Evolutionary conservation across 2,113 vertebrate genomes (phyloP).

Genomic region (Pseudorhombus dupliciocellatus): DNA sequence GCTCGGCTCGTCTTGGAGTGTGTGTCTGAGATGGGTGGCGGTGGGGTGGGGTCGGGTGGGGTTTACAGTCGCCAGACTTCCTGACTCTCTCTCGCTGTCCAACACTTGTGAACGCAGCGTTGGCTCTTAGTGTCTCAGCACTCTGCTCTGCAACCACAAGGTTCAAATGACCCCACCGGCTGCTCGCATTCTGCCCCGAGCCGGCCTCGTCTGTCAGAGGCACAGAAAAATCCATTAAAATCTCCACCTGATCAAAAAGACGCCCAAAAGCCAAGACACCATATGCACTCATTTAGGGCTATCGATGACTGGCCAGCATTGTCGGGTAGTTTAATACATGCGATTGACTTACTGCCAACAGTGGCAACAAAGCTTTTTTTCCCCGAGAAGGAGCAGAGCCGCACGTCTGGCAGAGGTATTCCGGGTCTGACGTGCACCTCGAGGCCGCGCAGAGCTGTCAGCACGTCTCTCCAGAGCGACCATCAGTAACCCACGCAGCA

Average conservation of each 20-base stretch:
- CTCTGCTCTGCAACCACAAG: slow-evolving; percentile 87
- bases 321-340: slow-evolving; percentile 74
- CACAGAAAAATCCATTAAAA: slow-evolving; percentile 81
- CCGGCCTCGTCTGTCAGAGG: slow-evolving; percentile 76
- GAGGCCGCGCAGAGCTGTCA: slow-evolving; percentile 61
- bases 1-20: slow-evolving; percentile 17
- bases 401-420: slow-evolving; percentile 71
- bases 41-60: slow-evolving; percentile 62
- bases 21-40: slow-evolving; percentile 25
- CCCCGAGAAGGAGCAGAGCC: slow-evolving; percentile 69
- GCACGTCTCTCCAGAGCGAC: slow-evolving; percentile 49
- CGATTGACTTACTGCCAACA: slow-evolving; percentile 85
- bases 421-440: slow-evolving; percentile 54
- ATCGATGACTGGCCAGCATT: slow-evolving; percentile 80
- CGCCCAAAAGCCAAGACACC: slow-evolving; percentile 69
- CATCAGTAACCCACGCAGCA: slow-evolving; percentile 44
- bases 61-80: slow-evolving; percentile 88
- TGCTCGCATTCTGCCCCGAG: slow-evolving; percentile 68
- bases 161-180: slow-evolving; percentile 85
- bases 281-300: slow-evolving; percentile 83
- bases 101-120: slow-evolving; percentile 82
- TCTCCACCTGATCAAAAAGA: slow-evolving; percentile 81
- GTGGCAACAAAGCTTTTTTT: slow-evolving; percentile 80
- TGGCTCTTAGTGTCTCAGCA: slow-evolving; percentile 80
- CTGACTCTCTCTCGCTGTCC: slow-evolving; percentile 86